A percentile compares a stretch with the other conserved stretches of the same genome.
Evolutionary conservation across 2,113 vertebrate genomes (phyloP).

Genomic region (Apaloderma vittatum): DNA sequence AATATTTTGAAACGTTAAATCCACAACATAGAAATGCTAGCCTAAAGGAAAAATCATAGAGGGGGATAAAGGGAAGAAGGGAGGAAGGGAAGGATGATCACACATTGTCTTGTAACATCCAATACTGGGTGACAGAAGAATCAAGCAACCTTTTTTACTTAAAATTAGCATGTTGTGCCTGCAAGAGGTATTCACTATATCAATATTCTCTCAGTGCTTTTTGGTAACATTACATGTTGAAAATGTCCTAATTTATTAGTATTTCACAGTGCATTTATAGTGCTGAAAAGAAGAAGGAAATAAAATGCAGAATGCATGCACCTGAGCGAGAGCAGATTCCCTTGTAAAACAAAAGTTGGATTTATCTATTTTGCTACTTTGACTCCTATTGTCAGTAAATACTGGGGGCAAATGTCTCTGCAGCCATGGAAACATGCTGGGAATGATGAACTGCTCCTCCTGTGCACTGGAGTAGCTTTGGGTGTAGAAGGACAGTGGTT

Average conservation of each 20-base stretch:
- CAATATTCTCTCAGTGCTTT: neutral
- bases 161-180: neutral
- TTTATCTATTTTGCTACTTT: neutral
- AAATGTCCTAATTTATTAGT: neutral
- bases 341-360: neutral
- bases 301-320: neutral
- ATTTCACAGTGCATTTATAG: neutral
- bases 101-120: neutral
- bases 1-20: conserved; percentile 46
- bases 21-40: neutral
- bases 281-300: neutral
- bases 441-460: neutral
- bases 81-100: neutral
- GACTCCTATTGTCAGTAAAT: neutral
- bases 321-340: neutral
- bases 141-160: neutral
- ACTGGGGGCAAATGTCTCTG: neutral
- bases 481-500: neutral
- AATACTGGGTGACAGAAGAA: neutral
- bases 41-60: neutral
- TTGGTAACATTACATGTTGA: neutral
- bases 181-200: neutral
- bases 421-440: neutral
- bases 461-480: neutral
- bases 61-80: neutral